These are phyloP conservation scores for Ochotona curzoniae DNA, from an alignment of 2,113 vertebrate genomes.

Conservation along the genomic window DNA sequence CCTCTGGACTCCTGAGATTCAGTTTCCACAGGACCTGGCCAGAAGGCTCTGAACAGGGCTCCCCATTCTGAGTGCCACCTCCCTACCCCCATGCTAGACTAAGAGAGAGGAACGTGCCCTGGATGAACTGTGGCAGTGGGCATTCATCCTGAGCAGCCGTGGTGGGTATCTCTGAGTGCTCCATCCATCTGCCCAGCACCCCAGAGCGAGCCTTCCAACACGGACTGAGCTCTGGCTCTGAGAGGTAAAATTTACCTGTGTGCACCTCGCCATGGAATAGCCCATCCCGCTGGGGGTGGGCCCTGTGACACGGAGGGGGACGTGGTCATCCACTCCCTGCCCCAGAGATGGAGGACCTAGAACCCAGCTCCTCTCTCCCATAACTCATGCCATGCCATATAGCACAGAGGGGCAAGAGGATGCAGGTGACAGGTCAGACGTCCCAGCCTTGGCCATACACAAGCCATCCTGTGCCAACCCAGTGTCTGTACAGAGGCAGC, in stretches of 20 bases:
- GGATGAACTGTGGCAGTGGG: too few species aligned
- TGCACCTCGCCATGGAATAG: accelerated
- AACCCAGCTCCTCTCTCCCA: neutral
- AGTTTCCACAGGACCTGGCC: neutral
- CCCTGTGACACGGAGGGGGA: accelerated
- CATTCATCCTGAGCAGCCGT: too few species aligned
- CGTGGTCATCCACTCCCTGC: neutral
- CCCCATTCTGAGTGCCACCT: neutral
- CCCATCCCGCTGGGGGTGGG: neutral
- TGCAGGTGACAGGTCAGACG: too few species aligned
- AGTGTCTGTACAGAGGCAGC: neutral
- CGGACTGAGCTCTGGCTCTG: neutral
- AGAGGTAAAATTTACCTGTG: neutral
- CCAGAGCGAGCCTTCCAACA: neutral
- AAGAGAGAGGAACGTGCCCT: too few species aligned
- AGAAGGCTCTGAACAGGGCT: neutral
- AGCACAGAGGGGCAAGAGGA: neutral
- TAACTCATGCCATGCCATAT: accelerated
- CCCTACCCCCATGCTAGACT: accelerated
- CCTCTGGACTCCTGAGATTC: accelerated
- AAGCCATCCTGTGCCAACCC: too few species aligned
- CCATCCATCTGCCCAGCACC: accelerated
- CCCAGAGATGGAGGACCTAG: accelerated
- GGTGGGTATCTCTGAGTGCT: neutral
- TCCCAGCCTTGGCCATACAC: neutral